Evolutionary conservation across 1,140 invertebrate genomes (phyloP).

Genomic region (Cryptotermes secundus): DNA sequence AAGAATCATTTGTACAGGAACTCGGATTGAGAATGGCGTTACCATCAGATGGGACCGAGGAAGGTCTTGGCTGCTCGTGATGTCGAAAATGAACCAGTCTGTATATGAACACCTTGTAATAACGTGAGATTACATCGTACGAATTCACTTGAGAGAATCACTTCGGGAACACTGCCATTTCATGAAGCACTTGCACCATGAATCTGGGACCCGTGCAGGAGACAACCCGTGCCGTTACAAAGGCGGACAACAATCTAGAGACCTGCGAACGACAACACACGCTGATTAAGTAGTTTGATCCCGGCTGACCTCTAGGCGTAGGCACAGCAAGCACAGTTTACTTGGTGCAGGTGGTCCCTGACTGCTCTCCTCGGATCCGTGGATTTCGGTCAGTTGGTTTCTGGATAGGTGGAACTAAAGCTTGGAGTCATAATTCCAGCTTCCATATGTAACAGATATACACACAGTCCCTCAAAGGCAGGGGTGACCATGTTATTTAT

Average conservation of each 20-base stretch:
- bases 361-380: too few relatives aligned
- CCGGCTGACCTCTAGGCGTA: background rate
- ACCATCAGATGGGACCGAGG: too few relatives aligned
- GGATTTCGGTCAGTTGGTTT: too few relatives aligned
- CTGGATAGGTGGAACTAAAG: too few relatives aligned
- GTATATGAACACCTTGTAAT: background rate
- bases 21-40: too few relatives aligned
- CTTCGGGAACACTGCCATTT: background rate
- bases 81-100: background rate
- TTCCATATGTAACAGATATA: too few relatives aligned
- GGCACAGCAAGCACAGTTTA: background rate
- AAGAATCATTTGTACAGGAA: too few relatives aligned
- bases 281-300: conserved; percentile 6
- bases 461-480: too few relatives aligned
- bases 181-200: background rate
- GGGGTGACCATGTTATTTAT: too few relatives aligned
- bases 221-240: background rate
- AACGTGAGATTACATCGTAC: background rate
- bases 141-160: background rate
- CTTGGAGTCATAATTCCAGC: too few relatives aligned
- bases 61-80: too few relatives aligned
- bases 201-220: background rate
- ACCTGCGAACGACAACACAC: background rate
- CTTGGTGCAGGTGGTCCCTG: background rate
- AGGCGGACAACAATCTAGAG: background rate